phyloP scores from a whole-genome alignment of 2,888 invertebrate species.

The Andrena trimmerana region DNA sequence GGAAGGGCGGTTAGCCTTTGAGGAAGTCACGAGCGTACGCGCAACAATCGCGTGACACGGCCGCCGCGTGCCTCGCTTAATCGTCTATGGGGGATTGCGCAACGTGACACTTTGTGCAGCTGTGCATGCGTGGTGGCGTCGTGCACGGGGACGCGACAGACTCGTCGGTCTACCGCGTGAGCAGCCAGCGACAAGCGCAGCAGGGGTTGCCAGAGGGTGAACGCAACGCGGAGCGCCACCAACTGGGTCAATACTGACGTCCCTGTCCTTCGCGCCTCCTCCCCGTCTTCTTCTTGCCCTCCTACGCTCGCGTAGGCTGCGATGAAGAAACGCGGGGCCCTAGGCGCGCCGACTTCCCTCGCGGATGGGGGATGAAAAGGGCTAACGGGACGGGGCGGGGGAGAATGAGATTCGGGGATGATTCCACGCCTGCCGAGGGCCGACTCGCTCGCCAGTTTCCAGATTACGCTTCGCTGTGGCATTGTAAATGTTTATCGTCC shows the following conservation, averaged over 20 bases:
- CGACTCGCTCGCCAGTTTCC: too few relatives aligned
- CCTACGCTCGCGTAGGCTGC: slow-evolving; percentile 15
- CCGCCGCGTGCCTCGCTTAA: slow-evolving; percentile 34
- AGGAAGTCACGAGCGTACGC: slow-evolving; percentile 34
- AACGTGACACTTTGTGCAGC: slow-evolving; percentile 44
- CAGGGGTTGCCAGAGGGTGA: slow-evolving; percentile 58
- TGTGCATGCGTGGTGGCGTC: slow-evolving; percentile 6
- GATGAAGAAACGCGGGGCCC: slow-evolving; percentile 29
- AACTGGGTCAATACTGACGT: slow-evolving; percentile 80
- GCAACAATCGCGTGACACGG: slow-evolving; percentile 33
- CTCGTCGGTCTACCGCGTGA: slow-evolving; percentile 40
- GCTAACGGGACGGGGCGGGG: background rate
- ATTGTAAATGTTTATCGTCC: too few relatives aligned
- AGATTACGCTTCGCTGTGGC: too few relatives aligned
- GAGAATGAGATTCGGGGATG: background rate
- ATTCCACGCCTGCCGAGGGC: background rate
- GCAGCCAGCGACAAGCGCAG: slow-evolving; percentile 39
- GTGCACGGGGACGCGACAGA: background rate
- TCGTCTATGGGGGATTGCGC: slow-evolving; percentile 34
- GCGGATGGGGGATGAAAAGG: background rate
- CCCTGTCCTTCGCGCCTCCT: slow-evolving; percentile 68
- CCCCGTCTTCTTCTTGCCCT: slow-evolving; percentile 34
- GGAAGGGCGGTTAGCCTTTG: slow-evolving; percentile 19
- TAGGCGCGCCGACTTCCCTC: slow-evolving; percentile 39
- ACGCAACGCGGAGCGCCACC: slow-evolving; percentile 74